phyloP scores from a whole-genome alignment of 2,113 vertebrate genomes.

The Ploceus nigricollis region DNA sequence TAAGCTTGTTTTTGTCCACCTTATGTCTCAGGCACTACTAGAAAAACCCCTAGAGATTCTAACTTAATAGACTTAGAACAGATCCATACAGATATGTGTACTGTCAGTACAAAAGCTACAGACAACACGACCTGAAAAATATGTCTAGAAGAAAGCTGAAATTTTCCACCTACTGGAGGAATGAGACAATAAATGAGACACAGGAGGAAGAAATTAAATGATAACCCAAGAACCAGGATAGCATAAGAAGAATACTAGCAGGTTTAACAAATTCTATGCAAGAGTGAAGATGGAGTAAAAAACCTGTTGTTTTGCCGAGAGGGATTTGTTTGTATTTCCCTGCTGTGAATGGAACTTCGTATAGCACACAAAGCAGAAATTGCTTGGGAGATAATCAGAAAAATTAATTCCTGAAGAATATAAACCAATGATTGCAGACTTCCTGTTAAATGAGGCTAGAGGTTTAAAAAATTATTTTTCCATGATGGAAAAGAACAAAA shows the following conservation, averaged over 20 bases:
- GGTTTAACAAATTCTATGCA: not conserved
- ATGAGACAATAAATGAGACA: not conserved
- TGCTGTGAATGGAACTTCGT: not conserved
- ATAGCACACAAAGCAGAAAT: not conserved
- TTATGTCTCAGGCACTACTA: not conserved
- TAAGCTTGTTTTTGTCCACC: not conserved
- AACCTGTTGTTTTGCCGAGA: not conserved
- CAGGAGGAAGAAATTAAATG: not conserved
- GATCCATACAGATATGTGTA: not conserved
- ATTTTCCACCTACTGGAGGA: not conserved
- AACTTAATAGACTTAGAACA: not conserved
- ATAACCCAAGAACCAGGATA: not conserved
- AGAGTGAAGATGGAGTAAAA: not conserved
- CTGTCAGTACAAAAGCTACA: not conserved
- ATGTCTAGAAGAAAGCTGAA: not conserved
- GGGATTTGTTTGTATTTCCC: not conserved
- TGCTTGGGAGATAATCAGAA: not conserved
- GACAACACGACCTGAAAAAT: not conserved
- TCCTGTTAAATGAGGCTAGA: not conserved
- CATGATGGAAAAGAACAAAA: not conserved
- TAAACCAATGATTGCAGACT: not conserved
- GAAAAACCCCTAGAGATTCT: not conserved
- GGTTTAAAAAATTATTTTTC: not conserved
- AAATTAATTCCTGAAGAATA: not conserved
- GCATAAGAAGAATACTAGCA: not conserved